A percentile compares a stretch with the other conserved stretches of the same genome.
Conservation (phyloP, 2,797 vertebrate species). For the Loriculus beryllinus region DNA sequence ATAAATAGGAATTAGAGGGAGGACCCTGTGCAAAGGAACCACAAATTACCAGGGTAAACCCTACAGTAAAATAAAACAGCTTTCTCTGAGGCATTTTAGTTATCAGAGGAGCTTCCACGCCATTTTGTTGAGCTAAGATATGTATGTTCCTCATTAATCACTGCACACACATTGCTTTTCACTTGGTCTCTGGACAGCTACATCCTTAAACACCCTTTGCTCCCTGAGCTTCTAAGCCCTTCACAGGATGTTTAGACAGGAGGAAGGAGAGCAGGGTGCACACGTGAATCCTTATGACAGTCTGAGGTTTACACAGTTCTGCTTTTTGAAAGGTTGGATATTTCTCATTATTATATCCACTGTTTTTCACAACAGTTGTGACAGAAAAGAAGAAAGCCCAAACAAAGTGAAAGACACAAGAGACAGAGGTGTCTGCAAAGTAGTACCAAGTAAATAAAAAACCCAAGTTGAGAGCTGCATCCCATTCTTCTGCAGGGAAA, state of each 20-base stretch:
- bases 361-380: neutral
- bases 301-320: neutral
- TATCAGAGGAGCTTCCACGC: neutral
- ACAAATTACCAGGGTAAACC: neutral
- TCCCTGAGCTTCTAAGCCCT: neutral
- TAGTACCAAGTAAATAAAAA: neutral
- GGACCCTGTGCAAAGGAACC: neutral
- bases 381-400: neutral
- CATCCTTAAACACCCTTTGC: neutral
- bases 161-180: neutral
- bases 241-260: neutral
- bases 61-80: neutral
- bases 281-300: neutral
- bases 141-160: rapidly evolving
- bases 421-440: neutral
- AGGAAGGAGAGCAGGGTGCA: neutral
- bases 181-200: neutral
- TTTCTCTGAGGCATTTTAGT: neutral
- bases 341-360: neutral
- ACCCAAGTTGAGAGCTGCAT: neutral
- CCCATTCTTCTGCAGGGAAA: neutral
- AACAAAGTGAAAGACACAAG: neutral
- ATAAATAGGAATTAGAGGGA: neutral
- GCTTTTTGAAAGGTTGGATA: neutral
- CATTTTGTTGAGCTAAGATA: neutral